Evolutionary conservation across 2,797 vertebrate genomes (phyloP).

Genomic region (Siniperca undulata): DNA sequence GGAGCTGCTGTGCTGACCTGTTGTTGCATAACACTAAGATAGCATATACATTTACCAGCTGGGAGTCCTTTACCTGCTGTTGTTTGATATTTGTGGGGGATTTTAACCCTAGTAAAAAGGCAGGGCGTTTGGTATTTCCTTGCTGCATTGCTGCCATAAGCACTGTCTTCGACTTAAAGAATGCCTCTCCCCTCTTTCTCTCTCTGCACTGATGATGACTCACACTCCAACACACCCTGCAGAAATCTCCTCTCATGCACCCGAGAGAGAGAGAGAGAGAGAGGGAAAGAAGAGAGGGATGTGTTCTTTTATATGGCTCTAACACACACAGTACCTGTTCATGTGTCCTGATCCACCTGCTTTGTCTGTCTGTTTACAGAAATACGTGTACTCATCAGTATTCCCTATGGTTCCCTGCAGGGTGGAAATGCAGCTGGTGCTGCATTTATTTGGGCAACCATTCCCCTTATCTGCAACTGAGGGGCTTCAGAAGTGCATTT

Average conservation of each 20-base stretch:
- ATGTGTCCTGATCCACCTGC: slow-evolving; percentile 63
- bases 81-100: slow-evolving; percentile 46
- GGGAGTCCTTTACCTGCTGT: slow-evolving; percentile 47
- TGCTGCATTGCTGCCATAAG: slow-evolving; percentile 80
- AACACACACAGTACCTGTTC: slow-evolving; percentile 61
- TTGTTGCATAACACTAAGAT: slow-evolving; percentile 56
- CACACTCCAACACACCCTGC: slow-evolving; percentile 85
- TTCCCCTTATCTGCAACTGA: slow-evolving; percentile 42
- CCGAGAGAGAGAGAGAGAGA: slow-evolving; percentile 61
- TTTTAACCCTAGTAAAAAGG: slow-evolving; percentile 44
- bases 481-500: slow-evolving; percentile 36
- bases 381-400: slow-evolving; percentile 67
- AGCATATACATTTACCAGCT: slow-evolving; percentile 29
- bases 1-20: slow-evolving; percentile 28
- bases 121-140: slow-evolving; percentile 50
- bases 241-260: slow-evolving; percentile 78
- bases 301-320: slow-evolving; percentile 52
- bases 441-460: slow-evolving; percentile 40
- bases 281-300: slow-evolving; percentile 51
- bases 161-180: slow-evolving; percentile 78
- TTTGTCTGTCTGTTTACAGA: slow-evolving; percentile 57
- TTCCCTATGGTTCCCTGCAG: slow-evolving; percentile 51
- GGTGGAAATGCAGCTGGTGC: slow-evolving; percentile 52
- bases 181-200: slow-evolving; percentile 76
- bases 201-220: slow-evolving; percentile 85